Evolutionary conservation across 2,113 vertebrate species (phyloP), one percentile per base, ranked within the genome.

Genomic region (Otus sunia): DNA sequence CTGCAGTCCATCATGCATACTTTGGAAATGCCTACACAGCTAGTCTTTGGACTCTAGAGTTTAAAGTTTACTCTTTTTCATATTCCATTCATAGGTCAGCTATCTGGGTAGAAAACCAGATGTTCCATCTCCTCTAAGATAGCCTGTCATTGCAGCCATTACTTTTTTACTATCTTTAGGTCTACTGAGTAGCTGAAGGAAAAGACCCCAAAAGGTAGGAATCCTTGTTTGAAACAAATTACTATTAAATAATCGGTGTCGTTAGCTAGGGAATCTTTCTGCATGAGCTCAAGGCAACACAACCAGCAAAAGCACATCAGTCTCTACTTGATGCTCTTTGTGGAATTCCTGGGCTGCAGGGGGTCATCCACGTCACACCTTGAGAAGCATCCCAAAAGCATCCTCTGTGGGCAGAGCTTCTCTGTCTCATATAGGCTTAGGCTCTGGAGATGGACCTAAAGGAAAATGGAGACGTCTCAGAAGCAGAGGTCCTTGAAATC

Each of bases 1-100:
- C 26, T 1, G 0, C 18, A 71, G 41, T 39, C 5, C 6, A 2
- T 10, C 27, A 17, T 5, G 13, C 8, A 32, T 19, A 21, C 49
- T 32, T 30, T n/a, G 22, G 80, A 41, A 94, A 43, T 8, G 8
- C 37, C 47, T 63, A 58, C 9, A 58, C 12, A 58, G n/a, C 11
- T 12, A 20, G 43, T 50, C 37, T 86, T 56, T 59, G 53, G 37
- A 68, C 7, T 6, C 12, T 34, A 43, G 14, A 16, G 21, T 59
- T 75, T 41, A 73, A 80, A 91, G 67, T 41, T 41, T 41, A 41
- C 39, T n/a, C 32, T 50, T 91, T 77, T 37, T 29, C 7, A 74
- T n/a, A 72, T 10, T 67, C 30, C 29, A 74, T 18, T 84, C 45
- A 50, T 10, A 13, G 10, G 25, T 27, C 63, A 81, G 25, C 8